Evolutionary conservation across 2,113 vertebrate genomes (phyloP).

Genomic region (Leucopsar rothschildi): DNA sequence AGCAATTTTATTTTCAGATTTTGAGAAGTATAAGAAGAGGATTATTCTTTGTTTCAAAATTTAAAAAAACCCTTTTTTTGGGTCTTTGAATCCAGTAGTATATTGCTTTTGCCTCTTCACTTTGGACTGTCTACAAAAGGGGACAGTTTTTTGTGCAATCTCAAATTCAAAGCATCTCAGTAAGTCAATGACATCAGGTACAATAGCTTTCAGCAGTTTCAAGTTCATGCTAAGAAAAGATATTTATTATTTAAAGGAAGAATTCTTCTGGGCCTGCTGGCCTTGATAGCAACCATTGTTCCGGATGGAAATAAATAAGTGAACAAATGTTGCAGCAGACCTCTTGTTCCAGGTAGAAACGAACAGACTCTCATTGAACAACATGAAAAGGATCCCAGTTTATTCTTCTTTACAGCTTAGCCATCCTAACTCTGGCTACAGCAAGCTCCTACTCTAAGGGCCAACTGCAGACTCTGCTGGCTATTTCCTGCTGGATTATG

Average conservation of each 20-base stretch:
- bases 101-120: neutral
- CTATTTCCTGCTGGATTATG: no score
- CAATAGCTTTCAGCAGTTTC: neutral
- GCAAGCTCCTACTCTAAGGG: no score
- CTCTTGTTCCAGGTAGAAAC: no score
- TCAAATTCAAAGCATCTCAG: neutral
- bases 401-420: no score
- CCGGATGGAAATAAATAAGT: neutral
- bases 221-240: neutral
- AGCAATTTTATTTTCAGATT: neutral
- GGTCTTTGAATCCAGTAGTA: neutral
- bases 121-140: neutral
- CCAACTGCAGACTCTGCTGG: no score
- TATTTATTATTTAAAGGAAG: constrained; percentile 48
- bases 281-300: neutral
- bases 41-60: neutral
- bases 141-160: neutral
- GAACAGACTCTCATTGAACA: no score
- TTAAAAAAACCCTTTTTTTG: no score
- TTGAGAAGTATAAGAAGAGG: neutral
- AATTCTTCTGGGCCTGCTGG: neutral
- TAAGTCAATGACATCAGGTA: neutral
- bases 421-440: no score
- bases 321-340: neutral
- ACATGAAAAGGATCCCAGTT: no score